A percentile compares a stretch with the other conserved stretches of the same genome.
phyloP scores from a whole-genome alignment of 2,113 vertebrate species.

The Corvus moneduloides region DNA sequence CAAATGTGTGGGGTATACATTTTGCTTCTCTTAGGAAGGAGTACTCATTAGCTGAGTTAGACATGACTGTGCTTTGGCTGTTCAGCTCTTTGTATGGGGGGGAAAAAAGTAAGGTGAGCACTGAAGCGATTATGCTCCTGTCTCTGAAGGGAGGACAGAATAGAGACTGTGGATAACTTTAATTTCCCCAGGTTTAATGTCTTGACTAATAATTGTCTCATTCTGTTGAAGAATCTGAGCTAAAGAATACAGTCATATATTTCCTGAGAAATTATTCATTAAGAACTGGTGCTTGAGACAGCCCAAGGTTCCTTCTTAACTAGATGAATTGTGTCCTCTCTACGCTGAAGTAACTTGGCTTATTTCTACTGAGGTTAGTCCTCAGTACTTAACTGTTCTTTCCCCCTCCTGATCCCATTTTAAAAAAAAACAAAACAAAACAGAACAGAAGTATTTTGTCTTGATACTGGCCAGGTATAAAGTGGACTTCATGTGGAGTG shows the following conservation, averaged over 20 bases:
- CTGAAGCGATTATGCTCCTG: background rate
- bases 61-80: background rate
- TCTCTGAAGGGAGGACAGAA: background rate
- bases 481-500: background rate
- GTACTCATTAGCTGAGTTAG: background rate
- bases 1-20: background rate
- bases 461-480: background rate
- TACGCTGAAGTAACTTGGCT: background rate
- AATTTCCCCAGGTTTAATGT: background rate
- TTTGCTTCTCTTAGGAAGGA: background rate
- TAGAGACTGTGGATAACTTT: background rate
- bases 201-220: background rate
- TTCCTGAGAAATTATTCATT: background rate
- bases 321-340: background rate
- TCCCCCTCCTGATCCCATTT: background rate
- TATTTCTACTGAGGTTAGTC: background rate
- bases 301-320: background rate
- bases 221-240: background rate
- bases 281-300: background rate
- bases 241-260: background rate
- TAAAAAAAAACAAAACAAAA: background rate
- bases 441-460: background rate
- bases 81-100: background rate
- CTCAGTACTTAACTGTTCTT: background rate
- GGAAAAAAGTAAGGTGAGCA: background rate